phyloP scores from a whole-genome alignment of 2,888 invertebrate species.

The Callimorpha dominula region DNA sequence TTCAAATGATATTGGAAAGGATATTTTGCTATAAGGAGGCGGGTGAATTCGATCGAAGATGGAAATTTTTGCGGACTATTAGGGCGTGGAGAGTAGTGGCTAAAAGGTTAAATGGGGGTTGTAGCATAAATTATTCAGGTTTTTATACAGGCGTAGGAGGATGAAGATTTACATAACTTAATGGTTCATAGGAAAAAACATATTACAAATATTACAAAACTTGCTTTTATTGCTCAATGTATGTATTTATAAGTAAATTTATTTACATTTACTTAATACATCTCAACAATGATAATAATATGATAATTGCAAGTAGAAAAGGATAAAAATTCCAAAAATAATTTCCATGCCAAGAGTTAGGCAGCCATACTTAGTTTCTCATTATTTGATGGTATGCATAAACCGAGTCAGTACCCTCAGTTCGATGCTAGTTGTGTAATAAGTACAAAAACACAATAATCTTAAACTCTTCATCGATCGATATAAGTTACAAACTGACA shows the following conservation, averaged over 20 bases:
- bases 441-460: no score
- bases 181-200: neutral
- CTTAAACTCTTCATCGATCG: neutral
- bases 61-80: neutral
- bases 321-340: no score
- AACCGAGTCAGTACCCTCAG: no score
- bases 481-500: neutral
- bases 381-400: no score
- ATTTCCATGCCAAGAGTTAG: no score
- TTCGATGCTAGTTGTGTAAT: no score
- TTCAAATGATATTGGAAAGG: conserved; percentile 5
- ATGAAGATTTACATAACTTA: neutral
- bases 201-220: neutral
- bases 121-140: neutral
- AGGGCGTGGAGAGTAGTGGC: neutral
- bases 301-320: no score
- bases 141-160: neutral
- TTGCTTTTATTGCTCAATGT: no score
- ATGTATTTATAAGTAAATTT: no score
- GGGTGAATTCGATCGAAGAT: conserved; percentile 2
- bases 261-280: no score
- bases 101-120: neutral
- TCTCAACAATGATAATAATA: no score
- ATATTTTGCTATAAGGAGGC: neutral
- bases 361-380: no score